A percentile compares a stretch with the other conserved stretches of the same genome.
phyloP scores from a whole-genome alignment of 2,113 vertebrate species.

The Coptodon rendalli region DNA sequence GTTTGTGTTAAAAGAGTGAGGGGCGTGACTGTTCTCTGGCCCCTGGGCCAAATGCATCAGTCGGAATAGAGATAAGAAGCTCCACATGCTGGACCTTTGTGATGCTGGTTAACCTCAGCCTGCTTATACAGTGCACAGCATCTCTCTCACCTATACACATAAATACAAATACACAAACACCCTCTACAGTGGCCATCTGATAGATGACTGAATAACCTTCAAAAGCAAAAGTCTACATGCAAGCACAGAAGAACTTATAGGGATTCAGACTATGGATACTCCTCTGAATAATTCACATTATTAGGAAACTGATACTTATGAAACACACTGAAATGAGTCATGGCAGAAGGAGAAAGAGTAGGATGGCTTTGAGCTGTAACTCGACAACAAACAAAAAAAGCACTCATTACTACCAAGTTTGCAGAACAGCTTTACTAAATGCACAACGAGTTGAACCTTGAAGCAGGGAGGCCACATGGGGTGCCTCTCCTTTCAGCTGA shows the following conservation, averaged over 20 bases:
- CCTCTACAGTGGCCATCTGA: not conserved
- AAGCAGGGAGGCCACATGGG: not conserved
- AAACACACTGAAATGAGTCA: not conserved
- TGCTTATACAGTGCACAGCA: not conserved
- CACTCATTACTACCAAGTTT: not conserved
- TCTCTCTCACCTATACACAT: not conserved
- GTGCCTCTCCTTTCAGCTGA: not conserved
- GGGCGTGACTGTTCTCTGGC: not conserved
- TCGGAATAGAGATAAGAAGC: conserved; percentile 38
- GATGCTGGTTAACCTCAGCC: conserved; percentile 30
- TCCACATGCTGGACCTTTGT: conserved; percentile 6
- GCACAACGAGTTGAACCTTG: not conserved
- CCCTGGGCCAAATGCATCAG: conserved; percentile 28
- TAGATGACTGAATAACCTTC: conserved; percentile 24
- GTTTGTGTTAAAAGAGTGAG: not conserved
- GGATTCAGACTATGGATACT: not conserved
- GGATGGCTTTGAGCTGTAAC: not conserved
- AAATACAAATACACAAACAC: not conserved
- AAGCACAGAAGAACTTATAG: not conserved
- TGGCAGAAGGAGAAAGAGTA: not conserved
- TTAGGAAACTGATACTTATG: not conserved
- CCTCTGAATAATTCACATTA: not conserved
- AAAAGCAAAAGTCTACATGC: not conserved
- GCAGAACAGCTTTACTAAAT: not conserved
- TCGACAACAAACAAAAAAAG: not conserved